Base-by-base conservation (phyloP, 2,888 invertebrate genomes). In the Andrena camellia region DNA sequence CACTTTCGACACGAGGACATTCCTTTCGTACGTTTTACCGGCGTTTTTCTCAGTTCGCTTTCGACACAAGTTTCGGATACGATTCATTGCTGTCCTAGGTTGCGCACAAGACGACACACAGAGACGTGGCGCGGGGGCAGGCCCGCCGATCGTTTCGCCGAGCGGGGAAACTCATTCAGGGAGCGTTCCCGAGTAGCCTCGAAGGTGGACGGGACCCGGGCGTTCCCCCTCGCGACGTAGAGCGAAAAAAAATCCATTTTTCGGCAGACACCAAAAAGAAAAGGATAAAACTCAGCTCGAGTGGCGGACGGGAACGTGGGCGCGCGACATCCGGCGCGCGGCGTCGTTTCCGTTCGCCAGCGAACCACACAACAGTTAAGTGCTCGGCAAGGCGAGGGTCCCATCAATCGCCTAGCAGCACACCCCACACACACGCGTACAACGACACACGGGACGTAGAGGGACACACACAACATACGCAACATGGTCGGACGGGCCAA, bases 81-180 rank as follows among this genome's bases (percentile, higher is more conserved):
- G 62, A 83, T 90, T 70, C 76, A 92, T 89, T 85, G 90, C 88
- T 89, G 89, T 89, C 89, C 87, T 93, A 87, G 88, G 92, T 93
- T 93, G 93, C 93, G 93, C 93, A 92, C 91, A 90, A 92, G 90
- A 92, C 90, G 90, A 92, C 91, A 92, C 88, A 89, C 86, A 87
- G 80, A 78, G 69, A 84, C 78, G 84, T 83, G 71, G 75, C 54
- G 78, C 68, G 79, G 67, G 68, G 68, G 63, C 29, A 54, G 50
- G 78, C 35, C 59, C 80, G 42, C 13, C 67, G 33, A 17, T 17
- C 62, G 33, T n/a, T 35, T 52, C 77, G 64, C 59, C 52, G 2
- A 23, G 7, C 26, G 26, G 10, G 33, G 60, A n/a, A 20, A 29
- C 20, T 20, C 48, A 31, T 33, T 48, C n/a, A 20, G n/a, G 62